Base-by-base conservation (phyloP, 64 coral and sea anemone genomes). In the Hydrozoanthus tunicans region DNA sequence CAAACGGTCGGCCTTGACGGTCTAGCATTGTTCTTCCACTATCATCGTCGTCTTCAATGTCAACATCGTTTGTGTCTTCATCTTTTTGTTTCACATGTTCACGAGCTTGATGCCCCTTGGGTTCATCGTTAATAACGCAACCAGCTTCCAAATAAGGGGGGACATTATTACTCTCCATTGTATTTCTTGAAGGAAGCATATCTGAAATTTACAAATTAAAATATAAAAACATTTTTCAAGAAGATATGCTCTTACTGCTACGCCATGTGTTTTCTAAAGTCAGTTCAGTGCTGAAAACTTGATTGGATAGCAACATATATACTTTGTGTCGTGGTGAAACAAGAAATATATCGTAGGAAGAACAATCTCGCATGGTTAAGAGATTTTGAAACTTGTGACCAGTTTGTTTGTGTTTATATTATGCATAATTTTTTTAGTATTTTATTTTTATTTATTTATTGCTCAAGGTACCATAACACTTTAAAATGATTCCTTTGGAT, bases 71-170 rank as follows among this genome's bases (percentile, higher is more conserved):
- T 27, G 26, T 58, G 83, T 88, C 68, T 26, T 59, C 68, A 56
- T 70, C 20, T 53, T 56, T 59, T 6, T 59, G 9, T 88, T 56
- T 58, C 51, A 25, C 10, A 1, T 7, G 2, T 26, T 43, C 1
- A 32, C 26, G 53, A 17, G 7, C 5, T 6, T 86, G 6, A n/a
- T 12, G n/a, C 7, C 5, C 8, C 73, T 69, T 26, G 10, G 14
- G 1, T 20, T 88, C 9, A 57, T 58, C 43, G 23, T 74, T 88
- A 61, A 88, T 88, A 54, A 88, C 55, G 73, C 69, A 73, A 6
- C 83, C 83, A 59, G 83, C 68, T 7, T 88, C 83, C 4, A 88
- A 88, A 55, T 88, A 88, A 24, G 83, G 68, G 6, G 55, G 83
- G 4, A 14, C 17, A 0, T 74, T 24, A 1, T 88, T 88, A 0